These are phyloP conservation scores for Eurois occulta DNA, from an alignment of 2,888 invertebrate species.

Conservation along the genomic window DNA sequence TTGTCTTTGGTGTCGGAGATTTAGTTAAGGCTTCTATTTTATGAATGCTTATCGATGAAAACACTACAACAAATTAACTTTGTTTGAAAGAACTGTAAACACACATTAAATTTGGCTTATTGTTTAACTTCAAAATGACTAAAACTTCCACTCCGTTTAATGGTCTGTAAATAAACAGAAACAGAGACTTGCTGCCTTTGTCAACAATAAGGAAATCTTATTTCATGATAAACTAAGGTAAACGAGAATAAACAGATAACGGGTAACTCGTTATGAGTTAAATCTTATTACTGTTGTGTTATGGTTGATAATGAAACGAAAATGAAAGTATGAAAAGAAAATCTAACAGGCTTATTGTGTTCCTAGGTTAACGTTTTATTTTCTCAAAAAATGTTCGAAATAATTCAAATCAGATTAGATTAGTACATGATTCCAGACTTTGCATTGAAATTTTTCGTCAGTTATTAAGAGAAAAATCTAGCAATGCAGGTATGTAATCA, in stretches of 20 bases:
- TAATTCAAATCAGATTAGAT: too few relatives aligned
- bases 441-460: too few relatives aligned
- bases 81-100: slow-evolving; percentile 4
- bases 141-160: slow-evolving; percentile 41
- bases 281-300: background rate
- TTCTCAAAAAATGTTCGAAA: background rate
- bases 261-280: background rate
- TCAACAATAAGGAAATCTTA: slow-evolving; percentile 15
- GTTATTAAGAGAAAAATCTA: background rate
- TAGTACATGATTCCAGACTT: too few relatives aligned
- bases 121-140: slow-evolving; percentile 34
- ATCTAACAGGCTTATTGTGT: background rate
- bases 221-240: slow-evolving; percentile 10
- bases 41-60: too few relatives aligned
- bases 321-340: background rate
- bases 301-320: background rate
- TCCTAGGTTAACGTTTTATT: background rate
- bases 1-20: too few relatives aligned
- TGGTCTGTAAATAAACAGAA: slow-evolving; percentile 42
- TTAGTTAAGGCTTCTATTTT: too few relatives aligned
- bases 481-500: too few relatives aligned
- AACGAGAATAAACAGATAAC: background rate
- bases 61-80: slow-evolving; percentile 1
- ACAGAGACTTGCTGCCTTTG: slow-evolving; percentile 20
- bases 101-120: slow-evolving; percentile 28